Evolutionary conservation across 1,140 invertebrate species (phyloP).

Genomic region (Drosophila repleta): DNA sequence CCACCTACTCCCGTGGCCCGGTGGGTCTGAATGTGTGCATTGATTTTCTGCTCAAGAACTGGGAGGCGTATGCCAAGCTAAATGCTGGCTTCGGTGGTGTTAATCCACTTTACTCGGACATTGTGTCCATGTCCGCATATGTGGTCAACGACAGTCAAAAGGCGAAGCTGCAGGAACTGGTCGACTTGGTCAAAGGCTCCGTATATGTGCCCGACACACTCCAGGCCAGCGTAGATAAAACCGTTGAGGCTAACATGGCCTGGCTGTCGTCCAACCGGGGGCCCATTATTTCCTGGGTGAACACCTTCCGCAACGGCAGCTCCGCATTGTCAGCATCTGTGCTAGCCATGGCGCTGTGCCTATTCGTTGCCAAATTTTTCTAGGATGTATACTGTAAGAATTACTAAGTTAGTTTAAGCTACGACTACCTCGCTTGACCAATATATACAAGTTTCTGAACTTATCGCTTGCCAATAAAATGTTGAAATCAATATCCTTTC

Average conservation of each 20-base stretch:
- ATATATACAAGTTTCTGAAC: neutral
- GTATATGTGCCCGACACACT: constrained; percentile 42
- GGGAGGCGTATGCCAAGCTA: constrained; percentile 55
- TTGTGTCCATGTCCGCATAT: constrained; percentile 63
- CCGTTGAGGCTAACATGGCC: constrained; percentile 54
- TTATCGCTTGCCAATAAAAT: constrained; percentile 16
- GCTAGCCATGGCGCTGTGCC: constrained; percentile 45
- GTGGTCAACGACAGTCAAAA: constrained; percentile 59
- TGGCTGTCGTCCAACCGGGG: constrained; percentile 65
- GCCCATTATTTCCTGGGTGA: constrained; percentile 64
- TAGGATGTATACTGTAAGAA: constrained; percentile 37
- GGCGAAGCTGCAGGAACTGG: constrained; percentile 49
- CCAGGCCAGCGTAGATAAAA: constrained; percentile 53
- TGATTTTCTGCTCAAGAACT: constrained; percentile 64
- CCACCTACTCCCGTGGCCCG: constrained; percentile 67
- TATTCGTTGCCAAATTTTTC: constrained; percentile 57
- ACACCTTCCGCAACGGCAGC: constrained; percentile 44
- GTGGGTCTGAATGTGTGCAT: constrained; percentile 59
- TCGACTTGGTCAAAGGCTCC: constrained; percentile 51
- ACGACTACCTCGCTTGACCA: neutral
- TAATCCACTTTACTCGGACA: constrained; percentile 64
- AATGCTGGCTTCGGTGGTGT: constrained; percentile 66
- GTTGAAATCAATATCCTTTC: neutral
- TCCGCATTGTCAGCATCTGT: constrained; percentile 56
- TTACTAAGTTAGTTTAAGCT: constrained; percentile 24